Evolutionary conservation across 2,797 vertebrate genomes (phyloP).

Genomic region (Psittacula derbiana): DNA sequence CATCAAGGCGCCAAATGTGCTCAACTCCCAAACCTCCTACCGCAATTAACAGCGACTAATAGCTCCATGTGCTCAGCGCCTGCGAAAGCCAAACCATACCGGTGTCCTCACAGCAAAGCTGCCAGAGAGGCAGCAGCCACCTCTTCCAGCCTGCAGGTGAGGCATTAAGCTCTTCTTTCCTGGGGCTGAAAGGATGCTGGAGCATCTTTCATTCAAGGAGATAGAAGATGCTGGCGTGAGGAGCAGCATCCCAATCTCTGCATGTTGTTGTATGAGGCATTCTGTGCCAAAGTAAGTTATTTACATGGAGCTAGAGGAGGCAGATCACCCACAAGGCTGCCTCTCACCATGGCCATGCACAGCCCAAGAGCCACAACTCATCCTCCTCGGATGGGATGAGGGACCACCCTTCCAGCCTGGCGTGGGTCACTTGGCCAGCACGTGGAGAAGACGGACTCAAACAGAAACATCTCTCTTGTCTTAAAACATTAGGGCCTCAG

Average conservation of each 20-base stretch:
- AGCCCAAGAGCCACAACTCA: rapidly evolving
- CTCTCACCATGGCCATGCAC: rapidly evolving
- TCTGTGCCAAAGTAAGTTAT: background rate
- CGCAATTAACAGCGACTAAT: background rate
- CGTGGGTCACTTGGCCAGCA: background rate
- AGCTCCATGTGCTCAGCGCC: background rate
- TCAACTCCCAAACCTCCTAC: background rate
- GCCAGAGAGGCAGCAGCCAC: background rate
- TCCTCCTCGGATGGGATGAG: rapidly evolving
- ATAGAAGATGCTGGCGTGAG: rapidly evolving
- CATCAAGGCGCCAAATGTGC: background rate
- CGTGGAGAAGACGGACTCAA: background rate
- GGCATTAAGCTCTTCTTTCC: background rate
- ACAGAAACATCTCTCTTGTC: constrained; percentile 23
- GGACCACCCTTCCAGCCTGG: background rate
- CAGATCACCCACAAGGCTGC: background rate
- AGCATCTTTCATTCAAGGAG: background rate
- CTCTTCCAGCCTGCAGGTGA: background rate
- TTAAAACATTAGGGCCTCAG: background rate
- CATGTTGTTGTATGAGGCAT: rapidly evolving
- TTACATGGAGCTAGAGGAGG: background rate
- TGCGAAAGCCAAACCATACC: rapidly evolving
- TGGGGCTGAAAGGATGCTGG: background rate
- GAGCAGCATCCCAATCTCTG: background rate
- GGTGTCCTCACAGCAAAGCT: background rate